Percentiles rank a stretch among this genome's conserved stretches.
Conservation (phyloP, 2,888 invertebrate genomes). For the Drosophila monieri region DNA sequence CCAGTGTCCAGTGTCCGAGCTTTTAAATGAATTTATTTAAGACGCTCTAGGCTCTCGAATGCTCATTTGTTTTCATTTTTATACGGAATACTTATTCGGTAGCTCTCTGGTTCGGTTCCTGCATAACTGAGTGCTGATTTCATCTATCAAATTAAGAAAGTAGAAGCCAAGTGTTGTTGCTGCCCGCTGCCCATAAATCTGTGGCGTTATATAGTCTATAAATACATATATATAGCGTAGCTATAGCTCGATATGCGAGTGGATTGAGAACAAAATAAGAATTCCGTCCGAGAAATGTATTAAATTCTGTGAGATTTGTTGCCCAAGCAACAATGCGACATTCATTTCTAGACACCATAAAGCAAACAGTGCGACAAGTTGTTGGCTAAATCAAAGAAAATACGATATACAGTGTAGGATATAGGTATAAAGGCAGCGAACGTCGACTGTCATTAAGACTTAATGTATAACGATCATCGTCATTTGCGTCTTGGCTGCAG, state of each 20-base stretch:
- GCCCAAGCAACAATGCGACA: constrained; percentile 27
- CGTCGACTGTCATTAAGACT: constrained; percentile 69
- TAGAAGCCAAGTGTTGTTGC: constrained; percentile 61
- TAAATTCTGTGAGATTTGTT: neutral
- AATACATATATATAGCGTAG: constrained; percentile 4
- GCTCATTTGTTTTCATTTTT: constrained; percentile 43
- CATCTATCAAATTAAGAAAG: constrained; percentile 77
- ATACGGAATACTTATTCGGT: constrained; percentile 12
- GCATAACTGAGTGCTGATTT: constrained; percentile 72
- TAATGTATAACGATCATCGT: constrained; percentile 52
- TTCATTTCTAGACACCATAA: constrained; percentile 22
- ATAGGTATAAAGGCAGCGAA: constrained; percentile 29
- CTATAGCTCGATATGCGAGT: neutral
- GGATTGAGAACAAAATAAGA: constrained; percentile 18
- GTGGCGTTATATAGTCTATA: constrained; percentile 49
- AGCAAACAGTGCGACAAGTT: constrained; percentile 33
- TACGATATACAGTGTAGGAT: constrained; percentile 3
- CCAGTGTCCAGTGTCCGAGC: constrained; percentile 46
- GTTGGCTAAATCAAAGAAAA: constrained; percentile 7
- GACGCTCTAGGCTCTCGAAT: constrained; percentile 23
- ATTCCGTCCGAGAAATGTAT: neutral
- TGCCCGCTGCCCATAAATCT: constrained; percentile 60
- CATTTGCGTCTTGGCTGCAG: constrained; percentile 32
- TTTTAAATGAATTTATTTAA: constrained; percentile 59
- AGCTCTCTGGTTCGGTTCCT: neutral